A percentile compares a stretch with the other conserved stretches of the same genome.
Conservation (phyloP, 2,888 invertebrate species). For the Sthenelais limicola region DNA sequence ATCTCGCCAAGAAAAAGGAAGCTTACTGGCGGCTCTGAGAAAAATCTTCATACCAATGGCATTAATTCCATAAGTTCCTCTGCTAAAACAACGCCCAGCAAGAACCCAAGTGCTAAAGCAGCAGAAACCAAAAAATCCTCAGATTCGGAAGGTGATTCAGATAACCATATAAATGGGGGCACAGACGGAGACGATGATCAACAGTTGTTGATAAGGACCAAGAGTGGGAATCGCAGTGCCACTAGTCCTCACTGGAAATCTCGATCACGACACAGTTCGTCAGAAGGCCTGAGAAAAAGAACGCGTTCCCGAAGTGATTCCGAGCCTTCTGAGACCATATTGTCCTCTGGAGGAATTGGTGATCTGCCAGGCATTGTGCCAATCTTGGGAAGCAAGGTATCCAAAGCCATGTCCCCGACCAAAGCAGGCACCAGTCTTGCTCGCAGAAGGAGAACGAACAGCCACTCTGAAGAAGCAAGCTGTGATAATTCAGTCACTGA, state of each 20-base stretch:
- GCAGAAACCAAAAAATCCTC: slow-evolving; percentile 26
- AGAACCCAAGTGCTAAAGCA: no score
- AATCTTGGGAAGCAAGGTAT: not conserved
- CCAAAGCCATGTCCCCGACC: slow-evolving; percentile 1
- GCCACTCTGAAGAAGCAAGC: not conserved
- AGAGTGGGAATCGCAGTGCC: slow-evolving; percentile 12
- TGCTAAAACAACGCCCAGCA: no score
- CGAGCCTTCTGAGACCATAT: slow-evolving; percentile 4
- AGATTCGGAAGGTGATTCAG: slow-evolving; percentile 26
- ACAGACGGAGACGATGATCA: slow-evolving; percentile 29
- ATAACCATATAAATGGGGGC: slow-evolving; percentile 20
- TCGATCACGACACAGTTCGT: slow-evolving; percentile 13
- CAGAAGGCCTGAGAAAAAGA: slow-evolving; percentile 15
- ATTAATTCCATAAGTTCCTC: no score
- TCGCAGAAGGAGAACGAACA: not conserved
- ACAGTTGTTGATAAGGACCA: slow-evolving; percentile 14
- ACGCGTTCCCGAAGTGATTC: slow-evolving; percentile 20
- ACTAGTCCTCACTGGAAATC: slow-evolving; percentile 23
- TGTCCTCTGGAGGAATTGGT: slow-evolving; percentile 5
- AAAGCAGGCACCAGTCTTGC: not conserved
- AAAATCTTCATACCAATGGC: not conserved
- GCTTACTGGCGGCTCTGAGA: not conserved
- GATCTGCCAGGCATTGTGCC: slow-evolving; percentile 1
- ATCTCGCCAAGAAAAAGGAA: not conserved
- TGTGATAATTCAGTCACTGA: no score